phyloP scores from a whole-genome alignment of 2,888 invertebrate genomes.

The Rhodophaea formosa region DNA sequence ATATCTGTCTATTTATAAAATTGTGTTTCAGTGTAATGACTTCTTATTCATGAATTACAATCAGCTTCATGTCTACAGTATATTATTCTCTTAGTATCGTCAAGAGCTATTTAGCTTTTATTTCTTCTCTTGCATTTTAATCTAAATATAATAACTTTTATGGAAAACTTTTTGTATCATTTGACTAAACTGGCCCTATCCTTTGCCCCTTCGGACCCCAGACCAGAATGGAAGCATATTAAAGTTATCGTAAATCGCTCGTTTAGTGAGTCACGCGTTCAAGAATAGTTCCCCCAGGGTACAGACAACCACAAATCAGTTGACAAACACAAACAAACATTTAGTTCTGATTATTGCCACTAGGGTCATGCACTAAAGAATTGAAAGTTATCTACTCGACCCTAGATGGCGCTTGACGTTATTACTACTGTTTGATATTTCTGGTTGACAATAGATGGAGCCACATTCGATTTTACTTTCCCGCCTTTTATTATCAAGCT shows the following conservation, averaged over 20 bases:
- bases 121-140: background rate
- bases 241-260: too few relatives aligned
- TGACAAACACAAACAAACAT: too few relatives aligned
- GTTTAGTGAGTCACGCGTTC: too few relatives aligned
- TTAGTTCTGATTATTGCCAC: too few relatives aligned
- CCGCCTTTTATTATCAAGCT: constrained; percentile 29
- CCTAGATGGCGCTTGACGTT: constrained; percentile 44
- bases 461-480: constrained; percentile 21
- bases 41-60: background rate
- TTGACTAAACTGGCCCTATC: background rate
- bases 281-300: too few relatives aligned
- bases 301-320: too few relatives aligned
- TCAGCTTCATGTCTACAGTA: background rate
- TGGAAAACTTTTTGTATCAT: background rate
- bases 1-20: constrained; percentile 3
- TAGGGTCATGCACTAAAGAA: background rate
- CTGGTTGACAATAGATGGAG: constrained; percentile 21
- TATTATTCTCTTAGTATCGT: background rate
- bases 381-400: constrained; percentile 36
- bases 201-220: too few relatives aligned
- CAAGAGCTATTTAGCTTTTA: background rate
- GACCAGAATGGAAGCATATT: too few relatives aligned
- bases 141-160: background rate
- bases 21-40: background rate
- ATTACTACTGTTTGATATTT: constrained; percentile 1